Base-by-base conservation (phyloP, 2,113 vertebrate species). In the Paramisgurnus dabryanus region DNA sequence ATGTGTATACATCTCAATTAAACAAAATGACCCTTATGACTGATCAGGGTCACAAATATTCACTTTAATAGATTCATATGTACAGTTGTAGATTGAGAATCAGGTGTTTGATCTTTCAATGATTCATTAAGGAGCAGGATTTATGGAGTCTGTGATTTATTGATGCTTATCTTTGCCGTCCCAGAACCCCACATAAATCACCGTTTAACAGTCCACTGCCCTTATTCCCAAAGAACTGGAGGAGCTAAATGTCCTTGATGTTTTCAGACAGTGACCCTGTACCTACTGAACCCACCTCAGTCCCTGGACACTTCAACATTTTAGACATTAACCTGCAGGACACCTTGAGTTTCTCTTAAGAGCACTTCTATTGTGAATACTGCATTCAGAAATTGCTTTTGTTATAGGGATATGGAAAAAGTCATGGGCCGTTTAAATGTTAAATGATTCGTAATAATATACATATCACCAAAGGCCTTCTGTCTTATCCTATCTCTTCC, bases 131-230 rank as follows among this genome's bases (percentile, higher is more conserved):
- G 5, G 11, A 27, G 17, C 57, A 45, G 41, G 5, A 43, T 41
- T 45, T 58, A 15, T 47, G 17, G 55, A 22, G 41, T 63, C 71
- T 27, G n/a, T 73, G 70, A 73, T 43, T 41, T 43, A 73, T 63
- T 60, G 18, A 15, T 43, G 7, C 41, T 45, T 43, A 43, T 73
- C n/a, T 73, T 18, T 66, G 60, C 7, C 43, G 12, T 41, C 15
- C 15, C n/a, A 66, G 39, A 69, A 50, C 45, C 10, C 7, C 49
- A 22, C 64, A 69, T 22, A 70, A 68, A 76, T 76, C 82, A 55
- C 45, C 39, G 64, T 15, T 55, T 27, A 17, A 79, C 13, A 15
- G 39, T 22, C 58, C 47, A 74, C 17, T 53, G 40, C 27, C 43
- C 17, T 67, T 74, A 70, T 71, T 78, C 60, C 34, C 47, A 4